Percentiles rank a stretch among this genome's conserved stretches.
Conservation (phyloP, 2,113 vertebrate species). For the Sakesphorus luctuosus region DNA sequence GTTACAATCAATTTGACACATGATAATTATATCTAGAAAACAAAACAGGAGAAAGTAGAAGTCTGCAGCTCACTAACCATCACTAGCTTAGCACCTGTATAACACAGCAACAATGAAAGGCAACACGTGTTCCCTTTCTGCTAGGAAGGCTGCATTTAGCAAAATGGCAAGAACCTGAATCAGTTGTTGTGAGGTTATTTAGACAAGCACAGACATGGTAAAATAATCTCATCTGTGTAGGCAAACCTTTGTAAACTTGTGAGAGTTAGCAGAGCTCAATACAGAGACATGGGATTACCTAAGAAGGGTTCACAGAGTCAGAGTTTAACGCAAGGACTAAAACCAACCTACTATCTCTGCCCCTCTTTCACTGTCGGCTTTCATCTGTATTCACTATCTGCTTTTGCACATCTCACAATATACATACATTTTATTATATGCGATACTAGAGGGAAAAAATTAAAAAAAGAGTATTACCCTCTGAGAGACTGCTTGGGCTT, state of each 20-base stretch:
- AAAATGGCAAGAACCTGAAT: background rate
- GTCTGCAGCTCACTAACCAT: background rate
- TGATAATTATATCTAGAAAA: background rate
- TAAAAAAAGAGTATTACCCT: background rate
- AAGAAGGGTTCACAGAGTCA: background rate
- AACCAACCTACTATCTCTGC: background rate
- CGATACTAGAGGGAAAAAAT: background rate
- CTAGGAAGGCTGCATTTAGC: background rate
- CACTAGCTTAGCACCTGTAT: background rate
- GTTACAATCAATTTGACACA: background rate
- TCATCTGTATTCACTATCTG: background rate
- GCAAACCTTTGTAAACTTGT: background rate
- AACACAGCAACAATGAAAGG: background rate
- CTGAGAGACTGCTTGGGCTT: background rate
- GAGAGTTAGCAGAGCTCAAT: background rate
- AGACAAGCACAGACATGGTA: background rate
- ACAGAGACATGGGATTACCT: background rate
- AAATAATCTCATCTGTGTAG: background rate
- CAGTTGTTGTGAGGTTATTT: background rate
- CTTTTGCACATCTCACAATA: background rate
- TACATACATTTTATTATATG: background rate
- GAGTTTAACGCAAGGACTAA: background rate
- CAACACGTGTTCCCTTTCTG: background rate
- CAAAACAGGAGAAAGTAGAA: background rate
- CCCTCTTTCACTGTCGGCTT: background rate